phyloP scores from a whole-genome alignment of 2,888 invertebrate species.

The Gryllus longicercus region DNA sequence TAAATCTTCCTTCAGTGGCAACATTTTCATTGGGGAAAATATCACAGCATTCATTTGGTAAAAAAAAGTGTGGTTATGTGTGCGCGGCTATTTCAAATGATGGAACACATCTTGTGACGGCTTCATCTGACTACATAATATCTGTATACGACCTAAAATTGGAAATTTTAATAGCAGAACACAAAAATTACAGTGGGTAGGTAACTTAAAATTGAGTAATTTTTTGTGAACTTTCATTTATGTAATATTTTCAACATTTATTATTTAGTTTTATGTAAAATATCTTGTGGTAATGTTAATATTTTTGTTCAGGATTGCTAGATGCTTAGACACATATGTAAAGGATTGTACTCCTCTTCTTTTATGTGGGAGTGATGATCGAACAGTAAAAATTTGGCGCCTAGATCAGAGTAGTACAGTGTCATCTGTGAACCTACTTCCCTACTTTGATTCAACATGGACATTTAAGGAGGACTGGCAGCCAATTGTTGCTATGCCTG shows the following conservation, averaged over 20 bases:
- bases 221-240: not conserved
- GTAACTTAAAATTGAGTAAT: slow-evolving; percentile 34
- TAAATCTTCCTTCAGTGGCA: not conserved
- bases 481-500: slow-evolving; percentile 25
- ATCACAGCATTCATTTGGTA: not conserved
- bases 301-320: slow-evolving; percentile 38
- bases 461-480: not conserved
- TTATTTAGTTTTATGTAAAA: not conserved
- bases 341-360: slow-evolving; percentile 42
- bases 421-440: slow-evolving; percentile 38
- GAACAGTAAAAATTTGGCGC: slow-evolving; percentile 44
- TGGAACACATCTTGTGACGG: slow-evolving; percentile 48
- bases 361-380: slow-evolving; percentile 44
- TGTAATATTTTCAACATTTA: too few species aligned
- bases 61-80: slow-evolving; percentile 38
- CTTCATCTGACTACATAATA: slow-evolving; percentile 47
- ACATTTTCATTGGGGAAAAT: not conserved
- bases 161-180: slow-evolving; percentile 36
- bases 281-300: not conserved
- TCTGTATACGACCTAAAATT: slow-evolving; percentile 46
- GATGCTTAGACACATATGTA: slow-evolving; percentile 44
- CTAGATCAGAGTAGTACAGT: slow-evolving; percentile 41
- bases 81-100: slow-evolving; percentile 49
- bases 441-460: slow-evolving; percentile 42
- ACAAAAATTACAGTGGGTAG: slow-evolving; percentile 42